Conservation (phyloP, 2,888 invertebrate genomes). For the Liopterus haemorrhoidalis region DNA sequence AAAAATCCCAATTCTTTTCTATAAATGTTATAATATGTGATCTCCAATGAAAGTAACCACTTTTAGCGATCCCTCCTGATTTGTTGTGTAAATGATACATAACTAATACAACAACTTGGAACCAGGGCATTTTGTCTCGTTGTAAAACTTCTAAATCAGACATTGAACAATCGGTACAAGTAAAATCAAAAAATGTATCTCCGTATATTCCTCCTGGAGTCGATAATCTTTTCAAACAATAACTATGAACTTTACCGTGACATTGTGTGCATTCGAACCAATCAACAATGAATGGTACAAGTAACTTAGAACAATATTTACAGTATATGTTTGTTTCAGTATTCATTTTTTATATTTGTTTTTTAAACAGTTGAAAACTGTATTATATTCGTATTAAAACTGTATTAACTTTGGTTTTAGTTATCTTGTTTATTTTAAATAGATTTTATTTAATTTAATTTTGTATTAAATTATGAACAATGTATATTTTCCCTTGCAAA, state of each 20-base stretch:
- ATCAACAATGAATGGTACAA: constrained; percentile 53
- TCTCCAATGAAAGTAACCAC: constrained; percentile 82
- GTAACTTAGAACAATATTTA: constrained; percentile 53
- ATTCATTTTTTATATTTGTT: too few species aligned
- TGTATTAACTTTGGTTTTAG: too few species aligned
- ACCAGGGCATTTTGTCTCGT: constrained; percentile 67
- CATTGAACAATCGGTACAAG: constrained; percentile 60
- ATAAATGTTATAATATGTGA: constrained; percentile 76
- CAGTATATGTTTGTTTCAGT: constrained; percentile 41
- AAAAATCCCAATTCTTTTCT: constrained; percentile 67
- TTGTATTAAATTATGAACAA: too few species aligned
- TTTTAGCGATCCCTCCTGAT: constrained; percentile 67
- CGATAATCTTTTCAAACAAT: constrained; percentile 59
- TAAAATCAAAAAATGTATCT: constrained; percentile 70
- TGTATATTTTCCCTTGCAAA: too few species aligned
- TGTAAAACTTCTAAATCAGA: constrained; percentile 53
- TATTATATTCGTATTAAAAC: too few species aligned
- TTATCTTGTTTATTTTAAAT: too few species aligned
- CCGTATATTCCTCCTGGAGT: constrained; percentile 67
- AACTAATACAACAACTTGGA: constrained; percentile 65
- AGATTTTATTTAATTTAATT: too few species aligned
- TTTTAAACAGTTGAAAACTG: too few species aligned
- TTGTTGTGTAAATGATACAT: constrained; percentile 71
- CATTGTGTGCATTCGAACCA: constrained; percentile 60
- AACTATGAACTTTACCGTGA: constrained; percentile 55